Evolutionary conservation across 2,888 invertebrate species (phyloP).

Genomic region (Pollenia angustigena): DNA sequence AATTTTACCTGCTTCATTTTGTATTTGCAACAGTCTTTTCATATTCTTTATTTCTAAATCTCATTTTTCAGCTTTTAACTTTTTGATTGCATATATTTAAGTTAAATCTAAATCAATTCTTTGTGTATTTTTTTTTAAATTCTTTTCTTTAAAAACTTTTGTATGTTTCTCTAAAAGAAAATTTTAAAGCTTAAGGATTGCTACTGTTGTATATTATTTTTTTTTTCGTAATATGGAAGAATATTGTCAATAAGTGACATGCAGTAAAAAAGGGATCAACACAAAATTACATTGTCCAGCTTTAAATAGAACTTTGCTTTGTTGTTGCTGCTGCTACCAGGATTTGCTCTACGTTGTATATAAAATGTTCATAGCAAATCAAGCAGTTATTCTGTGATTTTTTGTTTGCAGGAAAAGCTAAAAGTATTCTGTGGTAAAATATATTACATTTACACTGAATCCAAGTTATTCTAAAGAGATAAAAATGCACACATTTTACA

Average conservation of each 20-base stretch:
- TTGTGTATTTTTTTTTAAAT: not conserved
- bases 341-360: not conserved
- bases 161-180: conserved; percentile 4
- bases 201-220: not conserved
- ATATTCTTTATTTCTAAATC: not conserved
- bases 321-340: not conserved
- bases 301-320: conserved; percentile 25
- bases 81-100: not conserved
- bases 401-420: not conserved
- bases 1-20: no score
- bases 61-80: not conserved
- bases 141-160: conserved; percentile 4
- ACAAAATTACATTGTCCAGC: conserved; percentile 59
- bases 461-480: not conserved
- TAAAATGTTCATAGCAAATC: conserved; percentile 25
- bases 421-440: not conserved
- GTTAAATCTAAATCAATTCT: conserved; percentile 24
- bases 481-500: not conserved
- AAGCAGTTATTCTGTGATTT: conserved; percentile 4
- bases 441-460: conserved; percentile 44
- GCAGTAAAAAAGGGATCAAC: conserved; percentile 51
- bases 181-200: conserved; percentile 13
- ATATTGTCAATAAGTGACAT: conserved; percentile 56
- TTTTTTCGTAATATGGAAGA: not conserved
- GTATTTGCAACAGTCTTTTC: no score